Evolutionary conservation across 2,797 vertebrate species (phyloP).

Genomic region (Australoheros facetus): DNA sequence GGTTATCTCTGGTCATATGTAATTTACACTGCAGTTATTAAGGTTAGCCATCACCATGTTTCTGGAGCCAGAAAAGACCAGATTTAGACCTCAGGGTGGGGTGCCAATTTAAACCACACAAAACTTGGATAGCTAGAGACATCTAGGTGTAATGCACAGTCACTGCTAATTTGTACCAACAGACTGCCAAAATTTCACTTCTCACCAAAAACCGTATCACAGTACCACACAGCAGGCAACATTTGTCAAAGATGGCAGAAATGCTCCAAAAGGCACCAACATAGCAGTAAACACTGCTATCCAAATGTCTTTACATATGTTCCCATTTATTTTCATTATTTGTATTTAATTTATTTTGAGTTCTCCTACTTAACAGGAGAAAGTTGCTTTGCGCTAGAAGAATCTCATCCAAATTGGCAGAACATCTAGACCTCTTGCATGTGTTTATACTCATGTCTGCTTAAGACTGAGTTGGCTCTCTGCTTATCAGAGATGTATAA

Average conservation of each 20-base stretch:
- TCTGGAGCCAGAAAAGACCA: not conserved
- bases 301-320: not conserved
- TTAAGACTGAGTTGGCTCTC: slow-evolving; percentile 9
- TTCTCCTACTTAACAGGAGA: not conserved
- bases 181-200: not conserved
- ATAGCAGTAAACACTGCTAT: not conserved
- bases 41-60: not conserved
- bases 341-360: not conserved
- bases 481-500: slow-evolving; percentile 32
- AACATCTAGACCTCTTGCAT: slow-evolving; percentile 10
- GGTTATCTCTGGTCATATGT: slow-evolving; percentile 45
- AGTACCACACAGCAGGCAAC: not conserved
- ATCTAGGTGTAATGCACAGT: not conserved
- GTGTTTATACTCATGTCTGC: slow-evolving; percentile 2
- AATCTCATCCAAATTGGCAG: slow-evolving; percentile 1
- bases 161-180: not conserved
- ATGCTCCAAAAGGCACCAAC: not conserved
- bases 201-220: not conserved
- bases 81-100: not conserved
- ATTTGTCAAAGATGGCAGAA: not conserved
- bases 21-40: slow-evolving; percentile 26
- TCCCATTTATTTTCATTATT: not conserved
- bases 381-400: not conserved
- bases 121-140: not conserved
- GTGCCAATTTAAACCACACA: not conserved